Conservation (phyloP, 2,888 invertebrate genomes). For the Dryomyza anilis region DNA sequence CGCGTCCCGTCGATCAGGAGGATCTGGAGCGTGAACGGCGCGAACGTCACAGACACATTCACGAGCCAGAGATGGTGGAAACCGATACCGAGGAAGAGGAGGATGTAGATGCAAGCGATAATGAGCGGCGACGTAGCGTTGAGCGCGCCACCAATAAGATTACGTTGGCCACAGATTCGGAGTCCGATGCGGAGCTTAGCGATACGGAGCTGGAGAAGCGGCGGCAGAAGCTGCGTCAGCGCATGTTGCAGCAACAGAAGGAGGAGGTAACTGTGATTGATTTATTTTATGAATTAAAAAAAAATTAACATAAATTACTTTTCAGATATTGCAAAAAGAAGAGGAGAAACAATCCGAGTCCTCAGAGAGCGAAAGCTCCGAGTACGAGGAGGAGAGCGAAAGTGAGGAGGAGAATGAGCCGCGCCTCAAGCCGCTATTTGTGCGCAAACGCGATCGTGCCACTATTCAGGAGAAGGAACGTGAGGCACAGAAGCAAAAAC, state of each 20-base stretch:
- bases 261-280: conserved; percentile 65
- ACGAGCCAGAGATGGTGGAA: conserved; percentile 70
- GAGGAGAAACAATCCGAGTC: conserved; percentile 69
- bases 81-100: conserved; percentile 62
- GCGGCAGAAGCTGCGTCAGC: conserved; percentile 71
- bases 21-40: conserved; percentile 59
- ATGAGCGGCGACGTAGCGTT: conserved; percentile 52
- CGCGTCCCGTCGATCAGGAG: conserved; percentile 62
- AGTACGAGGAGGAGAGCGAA: conserved; percentile 82
- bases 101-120: background rate
- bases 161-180: conserved; percentile 63
- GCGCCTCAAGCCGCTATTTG: conserved; percentile 92
- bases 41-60: conserved; percentile 68
- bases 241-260: conserved; percentile 72
- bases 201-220: conserved; percentile 85
- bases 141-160: conserved; percentile 58
- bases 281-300: background rate
- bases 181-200: conserved; percentile 83
- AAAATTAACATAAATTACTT: background rate
- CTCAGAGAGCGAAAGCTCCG: conserved; percentile 75
- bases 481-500: conserved; percentile 82
- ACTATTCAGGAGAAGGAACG: conserved; percentile 95
- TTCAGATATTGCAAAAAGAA: conserved; percentile 59
- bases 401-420: conserved; percentile 92
- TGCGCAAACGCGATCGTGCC: conserved; percentile 89